Conservation (phyloP, 2,888 invertebrate species). For the Eupsilia transversa region DNA sequence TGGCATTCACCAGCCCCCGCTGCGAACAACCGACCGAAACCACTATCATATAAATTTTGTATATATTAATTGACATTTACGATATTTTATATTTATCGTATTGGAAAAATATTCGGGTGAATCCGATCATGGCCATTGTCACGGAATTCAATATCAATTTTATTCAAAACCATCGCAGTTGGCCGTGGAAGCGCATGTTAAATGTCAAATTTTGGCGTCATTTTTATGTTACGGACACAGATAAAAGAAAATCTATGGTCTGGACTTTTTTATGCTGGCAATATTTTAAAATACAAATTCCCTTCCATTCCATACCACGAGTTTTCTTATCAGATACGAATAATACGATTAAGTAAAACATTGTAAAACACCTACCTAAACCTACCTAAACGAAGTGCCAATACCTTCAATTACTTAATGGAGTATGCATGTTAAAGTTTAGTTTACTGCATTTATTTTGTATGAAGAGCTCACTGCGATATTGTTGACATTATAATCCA, state of each 20-base stretch:
- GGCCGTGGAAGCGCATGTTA: conserved; percentile 13
- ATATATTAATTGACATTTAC: conserved; percentile 65
- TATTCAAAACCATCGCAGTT: conserved; percentile 16
- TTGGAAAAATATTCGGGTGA: conserved; percentile 48
- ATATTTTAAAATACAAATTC: conserved; percentile 3
- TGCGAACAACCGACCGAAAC: conserved; percentile 59
- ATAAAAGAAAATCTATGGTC: conserved; percentile 22
- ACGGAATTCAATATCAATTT: conserved; percentile 43
- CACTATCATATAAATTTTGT: conserved; percentile 57
- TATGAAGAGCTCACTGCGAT: conserved; percentile 26
- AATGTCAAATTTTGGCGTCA: conserved; percentile 42
- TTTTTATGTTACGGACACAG: conserved; percentile 22
- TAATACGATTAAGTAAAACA: not conserved
- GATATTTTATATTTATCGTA: conserved; percentile 50
- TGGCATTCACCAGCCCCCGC: conserved; percentile 61
- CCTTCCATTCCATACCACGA: not conserved
- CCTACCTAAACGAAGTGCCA: not conserved
- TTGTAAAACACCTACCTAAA: conserved; percentile 27
- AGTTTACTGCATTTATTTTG: conserved; percentile 37
- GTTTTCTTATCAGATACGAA: conserved; percentile 6
- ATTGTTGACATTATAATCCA: conserved; percentile 57
- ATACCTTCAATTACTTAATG: conserved; percentile 48
- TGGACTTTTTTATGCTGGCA: not conserved
- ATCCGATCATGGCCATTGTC: conserved; percentile 49
- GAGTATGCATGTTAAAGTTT: conserved; percentile 36